Base-by-base conservation (phyloP, 37 sponge, comb jelly and placozoan species). In the Oopsacas minuta region DNA sequence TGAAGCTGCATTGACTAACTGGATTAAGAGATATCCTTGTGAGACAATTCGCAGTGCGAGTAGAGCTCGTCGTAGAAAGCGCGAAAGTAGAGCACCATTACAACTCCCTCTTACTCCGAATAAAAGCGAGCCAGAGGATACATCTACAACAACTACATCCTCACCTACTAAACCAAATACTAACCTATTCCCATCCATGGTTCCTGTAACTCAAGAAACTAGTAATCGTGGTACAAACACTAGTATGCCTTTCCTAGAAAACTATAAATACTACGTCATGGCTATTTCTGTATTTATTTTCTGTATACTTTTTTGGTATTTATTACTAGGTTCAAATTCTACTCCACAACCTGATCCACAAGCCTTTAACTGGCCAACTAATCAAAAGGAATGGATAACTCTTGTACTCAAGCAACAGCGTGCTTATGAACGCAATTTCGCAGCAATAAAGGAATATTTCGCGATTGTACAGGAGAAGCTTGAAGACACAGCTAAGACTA, bases 311-410 rank as follows among this genome's bases (percentile, higher is more conserved):
- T 32, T 61, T 10, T 20, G 22, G 5, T 61, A 61, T 12, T 12
- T 61, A 7, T 25, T 61, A 34, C 28, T 61, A 10, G 3, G 22
- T 5, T 32, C 32, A 42, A 15, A 15, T 8, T 17, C 49, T 17
- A 42, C 49, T 42, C 49, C 49, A 17, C 15, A 8, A 15, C 8
- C 8, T 17, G 49, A 42, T 17, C 8, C 8, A 8, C 49, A 42
- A 42, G 49, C 75, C 28, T 61, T 61, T 34, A 61, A 61, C 30
- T 61, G 75, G 75, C 75, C 75, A 25, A n/a, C 75, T 5, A 61
- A 61, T 12, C 28, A 61, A n/a, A 61, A 61, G 75, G 75, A 61
- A 25, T 61, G 75, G 75, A 61, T 61, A 32, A 61, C 75, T 12
- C 30, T 61, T 25, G 75, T 61, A 25, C 75, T 61, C 28, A 61